Evolutionary conservation across 1,140 invertebrate species (phyloP).

Genomic region (Zelostemma sp.): DNA sequence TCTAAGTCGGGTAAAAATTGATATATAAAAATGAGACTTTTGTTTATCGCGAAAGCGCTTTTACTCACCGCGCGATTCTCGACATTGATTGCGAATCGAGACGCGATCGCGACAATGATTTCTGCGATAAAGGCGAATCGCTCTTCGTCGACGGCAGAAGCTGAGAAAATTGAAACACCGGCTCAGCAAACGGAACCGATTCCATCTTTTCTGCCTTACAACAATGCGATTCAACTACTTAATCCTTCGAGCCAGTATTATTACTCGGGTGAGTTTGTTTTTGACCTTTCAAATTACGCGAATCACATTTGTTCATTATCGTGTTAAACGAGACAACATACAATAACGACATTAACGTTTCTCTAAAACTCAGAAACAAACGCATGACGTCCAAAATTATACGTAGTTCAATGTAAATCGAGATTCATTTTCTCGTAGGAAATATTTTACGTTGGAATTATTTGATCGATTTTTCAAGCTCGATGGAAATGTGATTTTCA

Average conservation of each 20-base stretch:
- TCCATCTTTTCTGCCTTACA: not conserved
- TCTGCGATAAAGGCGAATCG: not conserved
- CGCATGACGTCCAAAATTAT: too few species aligned
- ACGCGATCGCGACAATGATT: not conserved
- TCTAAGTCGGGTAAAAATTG: too few species aligned
- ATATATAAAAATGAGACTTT: not conserved
- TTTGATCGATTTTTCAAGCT: not conserved
- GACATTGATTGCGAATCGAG: not conserved
- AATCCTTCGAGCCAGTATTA: slow-evolving; percentile 4
- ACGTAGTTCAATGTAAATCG: not conserved
- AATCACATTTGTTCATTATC: too few species aligned
- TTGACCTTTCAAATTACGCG: not conserved
- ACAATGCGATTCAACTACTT: not conserved
- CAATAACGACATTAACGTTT: too few species aligned
- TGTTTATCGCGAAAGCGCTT: not conserved
- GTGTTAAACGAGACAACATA: too few species aligned
- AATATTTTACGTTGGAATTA: not conserved
- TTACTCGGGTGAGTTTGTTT: not conserved
- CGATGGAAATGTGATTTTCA: too few species aligned
- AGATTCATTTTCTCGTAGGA: not conserved
- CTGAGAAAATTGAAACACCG: not conserved
- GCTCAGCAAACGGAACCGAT: not conserved
- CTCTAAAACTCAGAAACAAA: too few species aligned
- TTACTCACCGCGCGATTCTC: not conserved
- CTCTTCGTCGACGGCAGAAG: not conserved